These are phyloP conservation scores for Microplitis demolitor DNA, from an alignment of 1,140 invertebrate genomes.

Conservation along the genomic window DNA sequence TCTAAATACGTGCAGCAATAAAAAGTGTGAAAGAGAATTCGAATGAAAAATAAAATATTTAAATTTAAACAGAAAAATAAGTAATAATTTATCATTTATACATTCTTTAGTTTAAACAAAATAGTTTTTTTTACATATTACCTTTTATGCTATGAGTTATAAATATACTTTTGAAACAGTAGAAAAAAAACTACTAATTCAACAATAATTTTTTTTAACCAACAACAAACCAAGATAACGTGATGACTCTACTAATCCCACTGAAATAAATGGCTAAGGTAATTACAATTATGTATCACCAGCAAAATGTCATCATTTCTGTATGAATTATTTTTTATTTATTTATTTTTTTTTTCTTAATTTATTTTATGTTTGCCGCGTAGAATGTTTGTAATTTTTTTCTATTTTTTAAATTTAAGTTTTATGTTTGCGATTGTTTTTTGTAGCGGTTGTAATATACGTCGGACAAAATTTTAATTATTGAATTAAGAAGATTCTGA, in stretches of 20 bases:
- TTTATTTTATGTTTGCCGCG: slow-evolving; percentile 21
- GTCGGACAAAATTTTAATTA: background rate
- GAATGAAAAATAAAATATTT: background rate
- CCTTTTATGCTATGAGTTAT: background rate
- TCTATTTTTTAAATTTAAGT: slow-evolving; percentile 29
- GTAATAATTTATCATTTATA: background rate
- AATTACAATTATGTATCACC: slow-evolving; percentile 14
- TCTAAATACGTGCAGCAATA: slow-evolving; percentile 1
- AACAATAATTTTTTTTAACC: background rate
- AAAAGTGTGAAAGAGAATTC: slow-evolving; percentile 11
- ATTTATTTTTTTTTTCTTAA: slow-evolving; percentile 22
- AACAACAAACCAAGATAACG: background rate
- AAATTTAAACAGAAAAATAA: background rate
- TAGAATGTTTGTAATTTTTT: slow-evolving; percentile 1
- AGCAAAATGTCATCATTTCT: slow-evolving; percentile 18
- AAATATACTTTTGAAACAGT: background rate
- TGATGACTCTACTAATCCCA: slow-evolving; percentile 21
- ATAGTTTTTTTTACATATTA: background rate
- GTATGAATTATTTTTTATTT: slow-evolving; percentile 1
- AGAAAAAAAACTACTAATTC: background rate
- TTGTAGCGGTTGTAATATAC: background rate
- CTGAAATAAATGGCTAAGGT: slow-evolving; percentile 23
- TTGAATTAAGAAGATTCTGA: background rate
- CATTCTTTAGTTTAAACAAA: background rate
- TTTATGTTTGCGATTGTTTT: slow-evolving; percentile 11